phyloP scores from a whole-genome alignment of 1,140 invertebrate species.

The Pollicipes pollicipes region DNA sequence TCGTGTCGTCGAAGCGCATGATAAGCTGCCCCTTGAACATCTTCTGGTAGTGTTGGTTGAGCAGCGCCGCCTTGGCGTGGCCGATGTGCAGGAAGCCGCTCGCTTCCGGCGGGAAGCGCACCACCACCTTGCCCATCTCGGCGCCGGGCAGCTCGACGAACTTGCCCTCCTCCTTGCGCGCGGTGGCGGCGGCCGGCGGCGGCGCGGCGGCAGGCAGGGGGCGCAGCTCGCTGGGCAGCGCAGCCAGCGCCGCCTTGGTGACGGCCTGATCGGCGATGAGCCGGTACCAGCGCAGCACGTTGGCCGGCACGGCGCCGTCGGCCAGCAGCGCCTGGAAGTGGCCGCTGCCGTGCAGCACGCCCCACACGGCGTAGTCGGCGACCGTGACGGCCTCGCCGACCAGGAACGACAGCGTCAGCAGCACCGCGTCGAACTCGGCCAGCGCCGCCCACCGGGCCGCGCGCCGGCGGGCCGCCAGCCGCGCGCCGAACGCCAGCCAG shows the following conservation, averaged over 20 bases:
- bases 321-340: conserved; percentile 23
- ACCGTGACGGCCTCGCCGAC: conserved; percentile 26
- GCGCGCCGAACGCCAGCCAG: conserved; percentile 26
- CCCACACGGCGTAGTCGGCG: conserved; percentile 30
- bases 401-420: conserved; percentile 26
- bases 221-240: conserved; percentile 24
- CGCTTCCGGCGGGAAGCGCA: conserved; percentile 96
- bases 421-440: conserved; percentile 20
- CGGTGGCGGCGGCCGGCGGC: conserved; percentile 9
- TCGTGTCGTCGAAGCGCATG: conserved; percentile 99
- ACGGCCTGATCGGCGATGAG: conserved; percentile 39
- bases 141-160: conserved; percentile 91
- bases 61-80: conserved; percentile 93
- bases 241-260: conserved; percentile 35
- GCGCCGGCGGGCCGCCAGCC: conserved; percentile 12
- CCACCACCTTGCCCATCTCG: conserved; percentile 82
- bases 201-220: conserved; percentile 10
- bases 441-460: not conserved
- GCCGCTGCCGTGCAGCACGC: conserved; percentile 24
- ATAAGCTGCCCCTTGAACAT: conserved; percentile 85
- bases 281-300: conserved; percentile 51
- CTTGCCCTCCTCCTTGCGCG: conserved; percentile 59
- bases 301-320: conserved; percentile 34
- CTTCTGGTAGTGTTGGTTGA: conserved; percentile 95
- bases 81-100: conserved; percentile 94